These are phyloP conservation scores for Stichodactyla mertensii DNA, from an alignment of 64 coral and sea anemone species.

Conservation along the genomic window DNA sequence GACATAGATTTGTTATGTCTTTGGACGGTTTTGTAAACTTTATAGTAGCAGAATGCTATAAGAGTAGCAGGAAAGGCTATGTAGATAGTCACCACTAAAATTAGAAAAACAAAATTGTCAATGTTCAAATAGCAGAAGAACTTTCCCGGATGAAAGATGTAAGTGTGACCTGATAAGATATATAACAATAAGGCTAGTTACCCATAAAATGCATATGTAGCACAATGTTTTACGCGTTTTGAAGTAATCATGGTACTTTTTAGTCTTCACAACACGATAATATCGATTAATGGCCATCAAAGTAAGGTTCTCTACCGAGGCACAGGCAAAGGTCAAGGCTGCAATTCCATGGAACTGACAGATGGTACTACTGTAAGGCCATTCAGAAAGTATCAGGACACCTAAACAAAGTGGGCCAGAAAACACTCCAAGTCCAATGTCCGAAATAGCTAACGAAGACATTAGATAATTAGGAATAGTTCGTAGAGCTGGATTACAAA, in stretches of 20 bases:
- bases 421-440: constrained; percentile 34
- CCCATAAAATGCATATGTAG: neutral
- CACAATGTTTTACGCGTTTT: neutral
- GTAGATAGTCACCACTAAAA: neutral
- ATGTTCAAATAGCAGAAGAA: neutral
- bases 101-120: neutral
- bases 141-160: constrained; percentile 21
- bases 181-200: neutral
- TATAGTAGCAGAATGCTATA: constrained; percentile 17
- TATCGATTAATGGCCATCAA: constrained; percentile 62
- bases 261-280: constrained; percentile 43
- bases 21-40: constrained; percentile 6
- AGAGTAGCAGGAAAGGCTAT: constrained; percentile 9
- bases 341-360: constrained; percentile 59
- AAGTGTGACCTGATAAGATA: neutral
- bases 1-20: constrained; percentile 9
- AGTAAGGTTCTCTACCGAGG: constrained; percentile 53
- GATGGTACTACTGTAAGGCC: constrained; percentile 35
- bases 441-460: constrained; percentile 46
- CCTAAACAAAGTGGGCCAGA: constrained; percentile 18
- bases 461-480: constrained; percentile 54
- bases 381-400: constrained; percentile 12
- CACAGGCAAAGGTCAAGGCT: constrained; percentile 20
- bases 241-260: constrained; percentile 43
- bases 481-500: constrained; percentile 13